Percentiles rank a stretch among this genome's conserved stretches.
These are phyloP conservation scores for Tenthredo scrophulariae DNA, from an alignment of 2,888 invertebrate genomes.

Conservation along the genomic window DNA sequence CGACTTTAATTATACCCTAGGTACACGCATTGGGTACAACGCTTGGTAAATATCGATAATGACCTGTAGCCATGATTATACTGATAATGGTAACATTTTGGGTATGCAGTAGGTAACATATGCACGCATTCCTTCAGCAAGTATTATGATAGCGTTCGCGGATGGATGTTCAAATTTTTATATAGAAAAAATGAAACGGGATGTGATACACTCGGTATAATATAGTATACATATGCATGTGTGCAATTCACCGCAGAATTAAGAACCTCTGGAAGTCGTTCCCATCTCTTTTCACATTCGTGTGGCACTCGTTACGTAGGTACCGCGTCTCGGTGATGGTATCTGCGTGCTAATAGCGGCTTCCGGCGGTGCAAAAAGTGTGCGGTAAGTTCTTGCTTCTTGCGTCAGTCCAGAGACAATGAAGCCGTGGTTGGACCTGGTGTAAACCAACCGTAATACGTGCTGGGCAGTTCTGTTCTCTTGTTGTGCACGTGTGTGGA, in stretches of 20 bases:
- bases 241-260: not conserved
- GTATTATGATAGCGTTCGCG: not conserved
- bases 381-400: slow-evolving; percentile 33
- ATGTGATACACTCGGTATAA: not conserved
- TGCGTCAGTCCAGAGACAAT: slow-evolving; percentile 46
- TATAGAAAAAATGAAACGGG: not conserved
- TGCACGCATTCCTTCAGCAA: not conserved
- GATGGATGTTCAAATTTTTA: not conserved
- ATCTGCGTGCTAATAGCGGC: slow-evolving; percentile 49
- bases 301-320: slow-evolving; percentile 5
- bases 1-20: not conserved
- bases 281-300: slow-evolving; percentile 31
- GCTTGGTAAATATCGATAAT: slow-evolving; percentile 29
- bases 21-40: not conserved
- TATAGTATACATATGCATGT: not conserved
- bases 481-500: not conserved
- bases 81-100: slow-evolving; percentile 3
- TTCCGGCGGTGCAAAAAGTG: slow-evolving; percentile 43
- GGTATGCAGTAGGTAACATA: not conserved
- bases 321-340: slow-evolving; percentile 16
- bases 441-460: slow-evolving; percentile 45
- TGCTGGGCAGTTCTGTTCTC: slow-evolving; percentile 3
- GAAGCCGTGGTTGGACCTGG: slow-evolving; percentile 9
- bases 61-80: not conserved
- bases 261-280: not conserved